phyloP scores from a whole-genome alignment of 2,888 invertebrate genomes.

The Stenodema calcarata region DNA sequence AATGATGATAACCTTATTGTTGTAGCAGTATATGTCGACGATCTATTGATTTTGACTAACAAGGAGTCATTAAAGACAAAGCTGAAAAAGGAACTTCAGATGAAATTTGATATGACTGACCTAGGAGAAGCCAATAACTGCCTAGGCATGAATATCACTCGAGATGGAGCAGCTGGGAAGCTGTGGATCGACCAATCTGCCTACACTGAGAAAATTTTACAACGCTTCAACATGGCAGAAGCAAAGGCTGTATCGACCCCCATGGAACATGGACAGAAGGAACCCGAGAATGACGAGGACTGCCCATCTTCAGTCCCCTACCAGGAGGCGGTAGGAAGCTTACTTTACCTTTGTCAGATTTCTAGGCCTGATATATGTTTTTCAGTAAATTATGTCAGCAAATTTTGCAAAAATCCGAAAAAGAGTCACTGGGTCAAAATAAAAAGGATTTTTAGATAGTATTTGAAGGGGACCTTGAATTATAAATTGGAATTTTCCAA shows the following conservation, averaged over 20 bases:
- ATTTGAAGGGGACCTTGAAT: background rate
- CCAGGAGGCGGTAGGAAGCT: conserved; percentile 4
- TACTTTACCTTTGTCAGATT: no score
- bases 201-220: background rate
- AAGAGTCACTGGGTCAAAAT: background rate
- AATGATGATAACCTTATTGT: background rate
- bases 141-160: conserved; percentile 9
- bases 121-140: no score
- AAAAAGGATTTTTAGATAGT: background rate
- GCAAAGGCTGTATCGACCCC: background rate
- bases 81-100: no score
- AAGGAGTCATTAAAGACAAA: no score
- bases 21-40: background rate
- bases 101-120: no score
- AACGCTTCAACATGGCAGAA: background rate
- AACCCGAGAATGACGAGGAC: background rate
- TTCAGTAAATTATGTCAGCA: background rate
- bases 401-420: background rate
- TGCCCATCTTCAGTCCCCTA: background rate
- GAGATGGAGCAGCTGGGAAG: background rate
- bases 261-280: background rate
- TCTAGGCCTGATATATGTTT: conserved; percentile 22
- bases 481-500: no score
- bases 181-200: background rate
- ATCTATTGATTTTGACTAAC: background rate